A percentile compares a stretch with the other conserved stretches of the same genome.
phyloP scores from a whole-genome alignment of 2,888 invertebrate species.

The Acanthosepion esculentum region DNA sequence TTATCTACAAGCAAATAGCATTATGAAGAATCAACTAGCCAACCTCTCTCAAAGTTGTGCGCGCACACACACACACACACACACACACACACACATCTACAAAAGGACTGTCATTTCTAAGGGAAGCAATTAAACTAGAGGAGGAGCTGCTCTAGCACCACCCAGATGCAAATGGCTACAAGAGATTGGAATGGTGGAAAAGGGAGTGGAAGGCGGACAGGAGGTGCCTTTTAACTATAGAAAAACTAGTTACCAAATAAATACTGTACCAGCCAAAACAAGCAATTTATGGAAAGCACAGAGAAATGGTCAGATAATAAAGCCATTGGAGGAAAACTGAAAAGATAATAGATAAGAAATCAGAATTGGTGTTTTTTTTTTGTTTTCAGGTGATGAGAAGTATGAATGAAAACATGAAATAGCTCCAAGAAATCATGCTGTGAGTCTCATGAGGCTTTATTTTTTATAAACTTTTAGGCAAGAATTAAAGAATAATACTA shows the following conservation, averaged over 20 bases:
- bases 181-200: background rate
- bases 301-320: constrained; percentile 21
- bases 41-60: background rate
- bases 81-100: background rate
- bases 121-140: constrained; percentile 14
- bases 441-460: no score
- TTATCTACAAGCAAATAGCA: constrained; percentile 17
- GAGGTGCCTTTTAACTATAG: background rate
- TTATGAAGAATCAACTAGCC: background rate
- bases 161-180: background rate
- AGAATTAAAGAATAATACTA: no score
- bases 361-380: background rate
- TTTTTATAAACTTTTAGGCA: no score
- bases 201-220: background rate
- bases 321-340: constrained; percentile 16
- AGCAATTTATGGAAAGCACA: constrained; percentile 25
- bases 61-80: background rate
- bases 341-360: background rate
- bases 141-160: background rate
- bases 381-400: background rate
- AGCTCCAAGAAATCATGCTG: no score
- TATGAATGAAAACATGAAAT: background rate
- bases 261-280: constrained; percentile 33
- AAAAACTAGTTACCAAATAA: background rate
- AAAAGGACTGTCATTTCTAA: background rate